Evolutionary conservation across 2,888 invertebrate genomes (phyloP).

Genomic region (Drosophila kuntzei): DNA sequence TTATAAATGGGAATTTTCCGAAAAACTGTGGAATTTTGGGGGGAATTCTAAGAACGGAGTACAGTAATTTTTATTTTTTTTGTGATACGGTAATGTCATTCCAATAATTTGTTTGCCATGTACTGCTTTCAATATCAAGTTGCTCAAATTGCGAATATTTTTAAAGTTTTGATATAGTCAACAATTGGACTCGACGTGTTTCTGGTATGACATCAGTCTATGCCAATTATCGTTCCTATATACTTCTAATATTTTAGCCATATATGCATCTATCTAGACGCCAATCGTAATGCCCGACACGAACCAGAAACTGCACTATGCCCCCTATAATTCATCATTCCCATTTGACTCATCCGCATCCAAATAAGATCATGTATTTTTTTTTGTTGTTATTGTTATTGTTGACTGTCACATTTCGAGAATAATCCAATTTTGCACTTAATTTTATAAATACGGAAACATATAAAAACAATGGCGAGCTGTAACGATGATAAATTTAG

Average conservation of each 20-base stretch:
- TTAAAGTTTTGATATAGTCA: conserved; percentile 8
- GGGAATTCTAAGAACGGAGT: background rate
- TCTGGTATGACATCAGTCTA: conserved; percentile 47
- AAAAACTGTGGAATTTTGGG: background rate
- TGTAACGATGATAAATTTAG: conserved; percentile 38
- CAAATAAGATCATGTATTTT: conserved; percentile 15
- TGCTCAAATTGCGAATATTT: conserved; percentile 1
- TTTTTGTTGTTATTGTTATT: conserved; percentile 28
- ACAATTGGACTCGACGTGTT: conserved; percentile 8
- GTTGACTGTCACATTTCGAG: conserved; percentile 44
- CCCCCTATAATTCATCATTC: conserved; percentile 31
- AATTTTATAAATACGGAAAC: conserved; percentile 58
- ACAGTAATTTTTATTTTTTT: background rate
- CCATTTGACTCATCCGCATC: conserved; percentile 37
- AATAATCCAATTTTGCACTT: conserved; percentile 62
- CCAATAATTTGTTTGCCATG: too few relatives aligned
- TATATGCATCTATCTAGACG: conserved; percentile 20
- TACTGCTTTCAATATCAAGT: background rate
- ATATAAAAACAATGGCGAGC: conserved; percentile 23
- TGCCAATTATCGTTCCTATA: conserved; percentile 29
- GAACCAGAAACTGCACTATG: conserved; percentile 41
- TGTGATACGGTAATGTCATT: too few relatives aligned
- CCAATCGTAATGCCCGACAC: conserved; percentile 28
- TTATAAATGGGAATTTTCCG: background rate
- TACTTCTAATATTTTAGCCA: conserved; percentile 29